A percentile compares a stretch with the other conserved stretches of the same genome.
phyloP scores from a whole-genome alignment of 1,140 invertebrate species.

The Drosophila oshimai region DNA sequence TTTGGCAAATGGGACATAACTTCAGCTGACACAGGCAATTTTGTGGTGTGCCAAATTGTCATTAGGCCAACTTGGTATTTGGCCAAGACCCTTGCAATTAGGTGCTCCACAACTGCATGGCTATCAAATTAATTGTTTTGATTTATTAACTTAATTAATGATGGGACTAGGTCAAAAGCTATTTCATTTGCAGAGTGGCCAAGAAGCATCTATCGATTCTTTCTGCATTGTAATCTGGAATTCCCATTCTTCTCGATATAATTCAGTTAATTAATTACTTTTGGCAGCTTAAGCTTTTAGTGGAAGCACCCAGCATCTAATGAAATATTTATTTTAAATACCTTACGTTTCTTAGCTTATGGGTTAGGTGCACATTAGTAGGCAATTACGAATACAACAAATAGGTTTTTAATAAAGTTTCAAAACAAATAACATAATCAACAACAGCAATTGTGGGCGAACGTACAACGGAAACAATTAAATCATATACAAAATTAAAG shows the following conservation, averaged over 20 bases:
- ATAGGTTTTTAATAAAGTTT: not conserved
- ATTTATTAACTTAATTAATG: conserved; percentile 16
- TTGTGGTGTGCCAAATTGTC: conserved; percentile 16
- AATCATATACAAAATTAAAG: conserved; percentile 54
- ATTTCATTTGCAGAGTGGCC: conserved; percentile 31
- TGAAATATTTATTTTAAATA: not conserved
- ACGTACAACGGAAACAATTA: conserved; percentile 48
- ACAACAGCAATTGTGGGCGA: conserved; percentile 44
- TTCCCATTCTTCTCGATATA: conserved; percentile 5
- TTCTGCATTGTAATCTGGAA: conserved; percentile 4
- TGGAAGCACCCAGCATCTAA: conserved; percentile 1
- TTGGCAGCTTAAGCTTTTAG: conserved; percentile 8
- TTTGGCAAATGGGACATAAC: not conserved
- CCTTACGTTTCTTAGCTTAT: not conserved
- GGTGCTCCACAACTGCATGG: not conserved
- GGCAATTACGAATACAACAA: conserved; percentile 40
- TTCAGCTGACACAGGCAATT: not conserved
- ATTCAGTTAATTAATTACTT: conserved; percentile 33
- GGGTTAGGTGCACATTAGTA: conserved; percentile 37
- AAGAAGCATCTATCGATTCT: not conserved
- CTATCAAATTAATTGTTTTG: conserved; percentile 24
- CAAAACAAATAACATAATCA: conserved; percentile 23
- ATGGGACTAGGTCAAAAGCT: not conserved
- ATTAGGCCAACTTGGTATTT: not conserved
- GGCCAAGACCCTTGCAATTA: not conserved